These are phyloP conservation scores for Leucopternis melanops DNA, from an alignment of 2,113 vertebrate species.

Conservation along the genomic window DNA sequence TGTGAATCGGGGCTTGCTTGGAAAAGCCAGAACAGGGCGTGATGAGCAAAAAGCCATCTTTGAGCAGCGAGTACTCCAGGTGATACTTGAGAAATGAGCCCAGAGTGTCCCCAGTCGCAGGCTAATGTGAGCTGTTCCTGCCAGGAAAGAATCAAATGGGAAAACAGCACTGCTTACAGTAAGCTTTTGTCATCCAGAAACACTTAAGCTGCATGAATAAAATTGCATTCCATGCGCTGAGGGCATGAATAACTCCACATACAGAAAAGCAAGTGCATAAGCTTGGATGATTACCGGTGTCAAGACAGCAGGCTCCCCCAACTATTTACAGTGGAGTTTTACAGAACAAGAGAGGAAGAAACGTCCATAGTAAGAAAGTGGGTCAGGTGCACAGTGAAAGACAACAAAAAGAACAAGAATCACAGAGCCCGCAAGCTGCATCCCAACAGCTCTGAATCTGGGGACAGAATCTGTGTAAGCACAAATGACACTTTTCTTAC, in stretches of 20 bases:
- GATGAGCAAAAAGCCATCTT: neutral
- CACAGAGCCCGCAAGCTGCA: neutral
- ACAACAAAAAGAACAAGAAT: neutral
- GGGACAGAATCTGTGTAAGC: neutral
- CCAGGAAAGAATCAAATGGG: neutral
- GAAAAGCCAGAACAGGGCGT: neutral
- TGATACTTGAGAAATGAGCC: neutral
- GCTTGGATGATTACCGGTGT: neutral
- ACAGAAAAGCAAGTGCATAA: neutral
- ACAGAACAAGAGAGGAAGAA: neutral
- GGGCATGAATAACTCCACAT: neutral
- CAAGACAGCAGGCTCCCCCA: neutral
- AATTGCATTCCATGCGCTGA: neutral
- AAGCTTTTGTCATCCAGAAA: slow-evolving; percentile 13
- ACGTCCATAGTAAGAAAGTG: neutral
- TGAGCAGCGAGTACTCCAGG: neutral
- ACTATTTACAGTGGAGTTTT: neutral
- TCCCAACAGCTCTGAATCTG: neutral
- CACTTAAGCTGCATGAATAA: slow-evolving; percentile 23
- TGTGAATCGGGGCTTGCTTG: neutral
- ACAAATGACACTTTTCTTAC: neutral
- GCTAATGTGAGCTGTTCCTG: neutral
- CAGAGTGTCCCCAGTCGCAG: neutral
- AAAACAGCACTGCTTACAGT: neutral
- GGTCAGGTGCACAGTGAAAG: neutral